These are phyloP conservation scores for Lycaena phlaeas DNA, from an alignment of 2,888 invertebrate genomes.

Conservation along the genomic window DNA sequence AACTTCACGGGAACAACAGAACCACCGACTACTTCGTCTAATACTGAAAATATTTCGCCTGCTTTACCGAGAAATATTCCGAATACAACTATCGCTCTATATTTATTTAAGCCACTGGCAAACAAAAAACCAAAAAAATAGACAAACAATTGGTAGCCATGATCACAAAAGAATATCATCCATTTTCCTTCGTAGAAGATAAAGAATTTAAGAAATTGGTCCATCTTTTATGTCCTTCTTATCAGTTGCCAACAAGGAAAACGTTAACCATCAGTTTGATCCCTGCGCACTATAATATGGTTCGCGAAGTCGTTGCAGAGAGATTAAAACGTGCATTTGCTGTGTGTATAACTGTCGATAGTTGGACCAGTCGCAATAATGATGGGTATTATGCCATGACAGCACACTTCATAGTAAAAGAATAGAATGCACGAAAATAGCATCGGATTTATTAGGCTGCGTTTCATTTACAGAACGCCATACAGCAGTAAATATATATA, in stretches of 20 bases:
- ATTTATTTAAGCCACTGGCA: too few relatives aligned
- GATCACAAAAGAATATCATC: constrained; percentile 5
- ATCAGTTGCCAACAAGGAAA: neutral
- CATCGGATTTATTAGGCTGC: too few relatives aligned
- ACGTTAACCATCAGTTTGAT: neutral
- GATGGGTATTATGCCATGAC: constrained; percentile 1
- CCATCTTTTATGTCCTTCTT: neutral
- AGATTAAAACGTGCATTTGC: neutral
- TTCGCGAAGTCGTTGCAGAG: neutral
- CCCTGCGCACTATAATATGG: neutral
- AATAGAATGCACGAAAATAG: too few relatives aligned
- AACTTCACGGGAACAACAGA: too few relatives aligned
- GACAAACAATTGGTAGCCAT: constrained; percentile 1
- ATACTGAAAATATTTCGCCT: too few relatives aligned
- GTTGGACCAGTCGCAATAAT: constrained; percentile 2
- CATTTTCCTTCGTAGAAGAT: neutral
- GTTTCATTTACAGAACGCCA: too few relatives aligned
- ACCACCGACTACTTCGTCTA: too few relatives aligned
- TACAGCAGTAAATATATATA: too few relatives aligned
- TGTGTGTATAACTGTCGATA: neutral
- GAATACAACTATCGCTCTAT: too few relatives aligned
- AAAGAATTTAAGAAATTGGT: constrained; percentile 1
- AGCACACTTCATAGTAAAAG: neutral
- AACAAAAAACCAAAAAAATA: too few relatives aligned
- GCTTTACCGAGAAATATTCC: too few relatives aligned